A percentile compares a stretch with the other conserved stretches of the same genome.
Conservation (phyloP, 2,888 invertebrate species). For the Drosophila robusta region DNA sequence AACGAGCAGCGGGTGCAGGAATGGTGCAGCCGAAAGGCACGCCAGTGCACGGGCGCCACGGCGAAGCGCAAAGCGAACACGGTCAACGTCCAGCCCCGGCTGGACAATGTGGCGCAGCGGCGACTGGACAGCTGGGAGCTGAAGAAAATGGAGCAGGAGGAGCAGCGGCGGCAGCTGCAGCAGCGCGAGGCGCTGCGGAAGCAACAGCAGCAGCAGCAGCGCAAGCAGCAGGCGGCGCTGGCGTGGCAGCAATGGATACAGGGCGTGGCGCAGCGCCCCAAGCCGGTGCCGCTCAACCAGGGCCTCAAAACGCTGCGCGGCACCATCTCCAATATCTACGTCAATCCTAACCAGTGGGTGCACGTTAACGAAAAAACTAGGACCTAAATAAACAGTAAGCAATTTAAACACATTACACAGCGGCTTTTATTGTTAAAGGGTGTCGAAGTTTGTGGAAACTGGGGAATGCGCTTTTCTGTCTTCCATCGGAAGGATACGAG, state of each 20-base stretch:
- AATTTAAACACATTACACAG: not conserved
- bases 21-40: conserved; percentile 76
- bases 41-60: conserved; percentile 20
- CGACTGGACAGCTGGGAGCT: conserved; percentile 52
- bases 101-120: conserved; percentile 10
- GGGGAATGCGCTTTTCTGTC: too few species aligned
- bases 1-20: conserved; percentile 68
- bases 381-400: conserved; percentile 36
- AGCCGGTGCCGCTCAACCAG: conserved; percentile 83
- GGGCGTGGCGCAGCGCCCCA: conserved; percentile 80
- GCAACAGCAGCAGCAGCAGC: conserved; percentile 56
- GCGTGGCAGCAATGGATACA: conserved; percentile 83
- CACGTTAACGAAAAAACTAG: conserved; percentile 14
- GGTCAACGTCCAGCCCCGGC: not conserved
- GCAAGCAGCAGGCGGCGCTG: conserved; percentile 64
- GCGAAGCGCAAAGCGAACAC: not conserved
- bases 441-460: too few species aligned
- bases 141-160: conserved; percentile 39
- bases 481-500: too few species aligned
- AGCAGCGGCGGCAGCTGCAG: conserved; percentile 31
- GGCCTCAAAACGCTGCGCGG: conserved; percentile 83
- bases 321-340: conserved; percentile 81
- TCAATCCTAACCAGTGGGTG: conserved; percentile 83
- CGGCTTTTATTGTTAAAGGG: not conserved
- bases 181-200: conserved; percentile 63